A percentile compares a stretch with the other conserved stretches of the same genome.
Evolutionary conservation across 2,888 invertebrate species (phyloP).

Genomic region (Pheosia gnoma): DNA sequence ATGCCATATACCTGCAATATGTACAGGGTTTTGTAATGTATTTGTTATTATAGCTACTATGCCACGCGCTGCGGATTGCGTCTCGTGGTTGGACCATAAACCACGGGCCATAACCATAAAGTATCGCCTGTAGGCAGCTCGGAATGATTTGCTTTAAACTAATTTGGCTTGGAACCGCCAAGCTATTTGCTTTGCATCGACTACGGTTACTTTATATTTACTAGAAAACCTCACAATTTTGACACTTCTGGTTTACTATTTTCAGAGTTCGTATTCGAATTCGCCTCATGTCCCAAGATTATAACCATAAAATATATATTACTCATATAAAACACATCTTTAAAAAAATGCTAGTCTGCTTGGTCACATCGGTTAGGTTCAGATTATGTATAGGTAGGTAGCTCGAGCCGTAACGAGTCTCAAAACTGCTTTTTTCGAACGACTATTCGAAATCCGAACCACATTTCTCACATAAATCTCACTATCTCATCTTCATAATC

Average conservation of each 20-base stretch:
- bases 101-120: conserved; percentile 4
- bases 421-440: too few relatives aligned
- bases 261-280: too few relatives aligned
- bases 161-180: conserved; percentile 26
- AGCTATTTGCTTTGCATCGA: conserved; percentile 8
- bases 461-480: not conserved
- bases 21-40: too few relatives aligned
- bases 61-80: not conserved
- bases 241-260: not conserved
- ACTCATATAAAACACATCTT: too few relatives aligned
- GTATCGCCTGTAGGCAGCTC: conserved; percentile 24
- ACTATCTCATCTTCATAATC: not conserved
- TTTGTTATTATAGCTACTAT: too few relatives aligned
- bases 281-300: too few relatives aligned
- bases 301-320: too few relatives aligned
- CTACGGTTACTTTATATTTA: not conserved
- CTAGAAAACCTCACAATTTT: not conserved
- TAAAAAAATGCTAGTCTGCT: too few relatives aligned
- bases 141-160: conserved; percentile 31
- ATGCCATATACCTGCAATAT: too few relatives aligned
- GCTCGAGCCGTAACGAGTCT: too few relatives aligned
- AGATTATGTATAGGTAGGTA: too few relatives aligned
- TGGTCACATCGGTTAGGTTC: too few relatives aligned
- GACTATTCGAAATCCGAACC: not conserved
- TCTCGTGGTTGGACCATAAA: conserved; percentile 3